Conservation (phyloP, 2,888 invertebrate genomes). For the Litoditis marina region DNA sequence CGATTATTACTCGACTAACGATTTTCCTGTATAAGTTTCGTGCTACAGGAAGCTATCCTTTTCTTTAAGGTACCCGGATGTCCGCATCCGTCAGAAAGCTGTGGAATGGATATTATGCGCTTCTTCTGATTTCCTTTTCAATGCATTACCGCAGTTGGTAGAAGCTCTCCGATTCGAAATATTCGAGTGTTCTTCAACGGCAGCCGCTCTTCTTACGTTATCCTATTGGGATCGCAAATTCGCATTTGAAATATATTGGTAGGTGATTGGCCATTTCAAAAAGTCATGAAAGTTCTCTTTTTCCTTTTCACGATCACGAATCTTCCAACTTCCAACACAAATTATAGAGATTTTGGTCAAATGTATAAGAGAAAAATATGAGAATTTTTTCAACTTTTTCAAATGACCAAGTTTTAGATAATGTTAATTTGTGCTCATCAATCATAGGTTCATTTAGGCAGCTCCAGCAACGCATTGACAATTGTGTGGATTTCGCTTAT, state of each 20-base stretch:
- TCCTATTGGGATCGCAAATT: conserved; percentile 82
- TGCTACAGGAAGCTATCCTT: no score
- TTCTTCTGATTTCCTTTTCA: conserved; percentile 69
- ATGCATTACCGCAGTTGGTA: conserved; percentile 79
- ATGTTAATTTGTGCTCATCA: no score
- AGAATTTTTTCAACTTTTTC: conserved; percentile 28
- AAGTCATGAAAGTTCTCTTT: no score
- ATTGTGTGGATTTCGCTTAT: conserved; percentile 54
- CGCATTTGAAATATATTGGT: conserved; percentile 92
- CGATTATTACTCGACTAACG: no score
- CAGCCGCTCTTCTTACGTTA: conserved; percentile 77
- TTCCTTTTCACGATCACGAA: conserved; percentile 4
- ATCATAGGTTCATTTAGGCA: no score
- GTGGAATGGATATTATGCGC: conserved; percentile 78
- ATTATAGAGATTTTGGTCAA: no score
- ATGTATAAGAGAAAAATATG: no score
- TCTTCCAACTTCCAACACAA: neutral
- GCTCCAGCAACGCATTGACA: conserved; percentile 65
- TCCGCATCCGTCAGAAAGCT: conserved; percentile 80
- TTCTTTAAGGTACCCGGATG: conserved; percentile 79
- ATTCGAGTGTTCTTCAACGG: conserved; percentile 82
- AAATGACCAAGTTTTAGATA: no score
- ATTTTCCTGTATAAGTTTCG: no score
- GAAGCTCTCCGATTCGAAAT: conserved; percentile 73
- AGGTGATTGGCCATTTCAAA: no score